Percentiles rank a stretch among this genome's conserved stretches.
Conservation (phyloP, 1,140 invertebrate species). For the Babylonia areolata region DNA sequence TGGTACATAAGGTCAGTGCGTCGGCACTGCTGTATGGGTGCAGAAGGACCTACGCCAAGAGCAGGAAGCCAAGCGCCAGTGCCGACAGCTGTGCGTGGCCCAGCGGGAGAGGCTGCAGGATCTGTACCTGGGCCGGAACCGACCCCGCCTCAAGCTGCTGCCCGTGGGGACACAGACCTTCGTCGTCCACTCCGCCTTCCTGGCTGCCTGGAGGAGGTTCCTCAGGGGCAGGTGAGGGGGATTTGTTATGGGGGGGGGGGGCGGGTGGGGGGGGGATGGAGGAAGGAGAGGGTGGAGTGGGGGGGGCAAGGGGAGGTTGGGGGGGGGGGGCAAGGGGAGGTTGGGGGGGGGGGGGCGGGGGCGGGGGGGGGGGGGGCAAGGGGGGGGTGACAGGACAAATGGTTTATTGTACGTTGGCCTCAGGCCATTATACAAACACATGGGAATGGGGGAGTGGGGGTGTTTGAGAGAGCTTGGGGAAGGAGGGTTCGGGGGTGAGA, state of each 20-base stretch:
- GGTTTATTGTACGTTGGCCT: no score
- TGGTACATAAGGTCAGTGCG: no score
- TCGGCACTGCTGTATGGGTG: no score
- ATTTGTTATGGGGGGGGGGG: background rate
- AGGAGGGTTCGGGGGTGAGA: no score
- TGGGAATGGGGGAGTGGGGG: no score
- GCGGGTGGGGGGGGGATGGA: no score
- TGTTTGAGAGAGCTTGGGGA: no score
- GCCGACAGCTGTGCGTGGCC: conserved; percentile 56
- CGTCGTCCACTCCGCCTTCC: conserved; percentile 67
- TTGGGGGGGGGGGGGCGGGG: background rate
- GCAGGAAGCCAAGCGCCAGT: conserved; percentile 63
- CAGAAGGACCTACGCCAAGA: conserved; percentile 51
- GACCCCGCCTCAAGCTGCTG: conserved; percentile 61
- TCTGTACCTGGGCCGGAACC: conserved; percentile 70
- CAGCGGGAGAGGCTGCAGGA: conserved; percentile 70
- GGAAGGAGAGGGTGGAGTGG: background rate
- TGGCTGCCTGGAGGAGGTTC: conserved; percentile 74
- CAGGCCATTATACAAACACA: no score
- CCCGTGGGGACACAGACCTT: conserved; percentile 48
- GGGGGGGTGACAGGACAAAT: no score
- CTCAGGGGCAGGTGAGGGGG: conserved; percentile 55
- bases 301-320: no score
- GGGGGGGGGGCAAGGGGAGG: conserved; percentile 41
- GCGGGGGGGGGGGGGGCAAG: no score